Conservation (phyloP, 2,797 vertebrate genomes). For the Siniperca scherzeri region DNA sequence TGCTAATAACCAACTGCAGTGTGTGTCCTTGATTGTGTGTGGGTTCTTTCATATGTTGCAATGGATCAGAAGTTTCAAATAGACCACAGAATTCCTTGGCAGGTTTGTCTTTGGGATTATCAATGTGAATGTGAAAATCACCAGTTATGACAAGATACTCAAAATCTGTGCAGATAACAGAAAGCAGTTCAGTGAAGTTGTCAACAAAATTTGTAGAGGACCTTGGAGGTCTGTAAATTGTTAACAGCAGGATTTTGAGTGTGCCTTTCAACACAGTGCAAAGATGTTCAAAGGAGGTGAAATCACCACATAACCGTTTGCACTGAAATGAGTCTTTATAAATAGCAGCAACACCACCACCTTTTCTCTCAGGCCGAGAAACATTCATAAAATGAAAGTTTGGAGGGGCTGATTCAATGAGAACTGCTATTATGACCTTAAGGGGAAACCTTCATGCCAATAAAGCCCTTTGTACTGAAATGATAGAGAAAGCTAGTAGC, state of each 20-base stretch:
- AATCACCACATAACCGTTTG: neutral
- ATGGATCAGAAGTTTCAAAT: neutral
- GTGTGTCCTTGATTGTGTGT: neutral
- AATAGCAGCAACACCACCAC: neutral
- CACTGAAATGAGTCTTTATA: neutral
- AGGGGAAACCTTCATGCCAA: no score
- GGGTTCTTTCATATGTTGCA: neutral
- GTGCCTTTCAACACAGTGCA: neutral
- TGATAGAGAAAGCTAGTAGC: no score
- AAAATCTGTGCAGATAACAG: neutral
- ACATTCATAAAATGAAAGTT: no score
- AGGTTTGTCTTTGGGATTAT: slow-evolving; percentile 1
- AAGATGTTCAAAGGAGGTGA: neutral
- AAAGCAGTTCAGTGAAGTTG: neutral
- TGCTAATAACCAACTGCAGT: neutral
- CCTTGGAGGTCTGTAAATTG: neutral
- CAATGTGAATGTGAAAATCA: neutral
- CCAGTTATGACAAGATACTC: neutral
- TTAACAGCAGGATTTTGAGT: neutral
- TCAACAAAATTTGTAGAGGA: neutral
- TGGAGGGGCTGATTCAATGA: neutral
- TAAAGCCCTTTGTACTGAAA: no score
- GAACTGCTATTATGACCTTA: neutral
- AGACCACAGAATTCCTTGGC: neutral
- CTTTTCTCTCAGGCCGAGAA: neutral